A percentile compares a stretch with the other conserved stretches of the same genome.
Evolutionary conservation across 64 coral and sea anemone species (phyloP).

Genomic region (Actinia tenebrosa): DNA sequence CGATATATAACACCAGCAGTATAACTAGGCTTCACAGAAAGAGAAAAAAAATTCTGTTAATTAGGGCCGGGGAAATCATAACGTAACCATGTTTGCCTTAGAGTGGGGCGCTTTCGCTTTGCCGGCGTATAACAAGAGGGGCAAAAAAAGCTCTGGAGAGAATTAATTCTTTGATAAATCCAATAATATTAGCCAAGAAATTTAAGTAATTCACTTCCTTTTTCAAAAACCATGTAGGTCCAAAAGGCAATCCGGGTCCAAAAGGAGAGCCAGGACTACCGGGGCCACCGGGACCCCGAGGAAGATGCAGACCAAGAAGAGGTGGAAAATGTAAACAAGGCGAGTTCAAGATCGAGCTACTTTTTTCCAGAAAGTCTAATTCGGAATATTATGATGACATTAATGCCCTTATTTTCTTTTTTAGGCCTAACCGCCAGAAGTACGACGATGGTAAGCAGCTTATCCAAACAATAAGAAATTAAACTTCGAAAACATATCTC

Average conservation of each 20-base stretch:
- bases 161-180: not conserved
- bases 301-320: constrained; percentile 16
- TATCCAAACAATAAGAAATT: too few relatives aligned
- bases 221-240: not conserved
- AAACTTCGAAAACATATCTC: too few relatives aligned
- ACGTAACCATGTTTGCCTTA: too few relatives aligned
- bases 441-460: not conserved
- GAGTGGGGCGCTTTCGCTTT: too few relatives aligned
- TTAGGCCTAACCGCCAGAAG: not conserved
- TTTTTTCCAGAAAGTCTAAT: not conserved
- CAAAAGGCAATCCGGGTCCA: not conserved
- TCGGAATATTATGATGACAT: not conserved
- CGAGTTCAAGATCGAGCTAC: not conserved
- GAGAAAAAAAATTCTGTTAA: not conserved
- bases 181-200: not conserved
- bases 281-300: constrained; percentile 21
- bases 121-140: too few relatives aligned
- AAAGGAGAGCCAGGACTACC: constrained; percentile 21
- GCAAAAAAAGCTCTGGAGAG: not conserved
- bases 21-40: not conserved
- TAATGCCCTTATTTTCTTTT: not conserved
- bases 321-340: not conserved
- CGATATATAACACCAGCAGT: not conserved
- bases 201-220: not conserved
- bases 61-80: too few relatives aligned